Evolutionary conservation across 2,113 vertebrate species (phyloP).

Genomic region (Pachyramphus minor): DNA sequence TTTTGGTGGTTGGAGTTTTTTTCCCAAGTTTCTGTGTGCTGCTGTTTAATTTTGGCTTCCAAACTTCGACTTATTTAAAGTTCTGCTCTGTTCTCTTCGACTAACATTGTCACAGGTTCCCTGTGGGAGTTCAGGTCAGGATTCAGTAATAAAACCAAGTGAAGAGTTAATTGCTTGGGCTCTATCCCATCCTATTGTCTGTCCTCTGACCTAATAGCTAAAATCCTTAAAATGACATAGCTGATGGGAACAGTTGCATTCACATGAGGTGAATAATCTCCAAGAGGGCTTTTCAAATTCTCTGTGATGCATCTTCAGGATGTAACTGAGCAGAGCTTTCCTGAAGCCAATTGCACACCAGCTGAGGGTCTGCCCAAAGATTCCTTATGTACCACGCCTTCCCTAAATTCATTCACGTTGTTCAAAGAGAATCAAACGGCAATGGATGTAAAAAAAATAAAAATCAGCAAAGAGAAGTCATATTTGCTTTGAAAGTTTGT

Average conservation of each 20-base stretch:
- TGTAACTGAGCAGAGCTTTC: neutral
- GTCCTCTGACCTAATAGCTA: neutral
- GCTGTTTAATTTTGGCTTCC: neutral
- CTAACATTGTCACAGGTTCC: neutral
- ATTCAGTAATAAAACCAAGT: neutral
- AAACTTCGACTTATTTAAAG: neutral
- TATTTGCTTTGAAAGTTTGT: conserved; percentile 18
- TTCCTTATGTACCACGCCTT: neutral
- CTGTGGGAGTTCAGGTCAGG: neutral
- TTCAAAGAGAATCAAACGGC: neutral
- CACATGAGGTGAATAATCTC: conserved; percentile 8
- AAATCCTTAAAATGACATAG: neutral
- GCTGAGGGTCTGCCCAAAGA: neutral
- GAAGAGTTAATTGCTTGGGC: neutral
- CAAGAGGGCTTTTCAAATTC: conserved; percentile 33
- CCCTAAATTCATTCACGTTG: neutral
- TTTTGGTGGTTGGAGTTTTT: neutral
- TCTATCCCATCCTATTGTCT: neutral
- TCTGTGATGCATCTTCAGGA: neutral
- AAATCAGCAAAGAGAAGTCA: neutral
- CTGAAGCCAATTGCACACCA: neutral
- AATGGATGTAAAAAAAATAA: neutral
- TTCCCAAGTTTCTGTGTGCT: neutral
- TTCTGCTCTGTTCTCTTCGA: neutral
- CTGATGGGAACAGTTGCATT: neutral